phyloP scores from a whole-genome alignment of 1,140 invertebrate genomes.

The Drosophila obscura region DNA sequence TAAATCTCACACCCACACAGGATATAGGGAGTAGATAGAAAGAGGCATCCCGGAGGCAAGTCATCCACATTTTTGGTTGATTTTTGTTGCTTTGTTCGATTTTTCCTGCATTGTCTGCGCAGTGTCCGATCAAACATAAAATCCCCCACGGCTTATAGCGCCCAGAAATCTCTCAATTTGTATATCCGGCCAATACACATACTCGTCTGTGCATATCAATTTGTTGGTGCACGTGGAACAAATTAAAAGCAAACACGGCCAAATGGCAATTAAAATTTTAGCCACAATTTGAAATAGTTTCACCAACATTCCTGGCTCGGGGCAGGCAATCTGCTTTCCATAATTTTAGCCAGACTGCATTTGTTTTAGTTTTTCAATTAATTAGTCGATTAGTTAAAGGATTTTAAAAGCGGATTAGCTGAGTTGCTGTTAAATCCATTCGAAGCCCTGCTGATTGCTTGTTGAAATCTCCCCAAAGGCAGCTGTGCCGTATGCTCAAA shows the following conservation, averaged over 20 bases:
- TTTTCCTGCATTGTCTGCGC: no score
- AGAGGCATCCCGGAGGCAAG: constrained; percentile 2
- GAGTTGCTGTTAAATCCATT: no score
- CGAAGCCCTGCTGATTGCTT: no score
- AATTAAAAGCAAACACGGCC: constrained; percentile 29
- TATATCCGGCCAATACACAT: constrained; percentile 6
- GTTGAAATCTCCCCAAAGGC: no score
- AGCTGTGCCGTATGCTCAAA: no score
- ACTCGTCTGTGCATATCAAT: constrained; percentile 18
- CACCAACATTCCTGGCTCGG: constrained; percentile 4
- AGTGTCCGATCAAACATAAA: not conserved
- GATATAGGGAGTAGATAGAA: constrained; percentile 10
- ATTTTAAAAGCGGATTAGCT: no score
- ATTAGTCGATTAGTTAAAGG: no score
- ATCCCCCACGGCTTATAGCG: not conserved
- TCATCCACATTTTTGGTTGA: constrained; percentile 27
- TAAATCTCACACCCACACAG: constrained; percentile 49
- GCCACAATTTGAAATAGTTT: constrained; percentile 20
- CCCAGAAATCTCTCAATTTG: not conserved
- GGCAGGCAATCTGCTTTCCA: constrained; percentile 8
- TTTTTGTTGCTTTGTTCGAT: constrained; percentile 15
- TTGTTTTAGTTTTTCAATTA: not conserved
- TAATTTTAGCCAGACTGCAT: constrained; percentile 20
- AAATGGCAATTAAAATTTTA: constrained; percentile 25
- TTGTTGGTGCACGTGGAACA: not conserved